Evolutionary conservation across 2,888 invertebrate species (phyloP).

Genomic region (Harpagoxenus sublaevis): DNA sequence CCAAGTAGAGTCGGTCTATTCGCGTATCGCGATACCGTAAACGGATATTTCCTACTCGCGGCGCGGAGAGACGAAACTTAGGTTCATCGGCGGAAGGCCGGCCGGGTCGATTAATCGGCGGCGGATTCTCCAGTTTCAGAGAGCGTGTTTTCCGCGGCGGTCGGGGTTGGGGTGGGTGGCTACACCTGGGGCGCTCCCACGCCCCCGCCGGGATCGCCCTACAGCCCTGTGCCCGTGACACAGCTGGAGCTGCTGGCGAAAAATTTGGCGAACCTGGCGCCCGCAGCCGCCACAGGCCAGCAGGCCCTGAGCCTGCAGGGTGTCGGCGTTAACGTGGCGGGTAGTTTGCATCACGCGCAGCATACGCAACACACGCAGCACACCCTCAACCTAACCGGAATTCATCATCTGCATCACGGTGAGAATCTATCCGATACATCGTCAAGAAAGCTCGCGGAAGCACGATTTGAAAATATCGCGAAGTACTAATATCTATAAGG

Average conservation of each 20-base stretch:
- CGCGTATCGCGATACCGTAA: constrained; percentile 12
- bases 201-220: constrained; percentile 89
- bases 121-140: constrained; percentile 88
- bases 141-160: constrained; percentile 90
- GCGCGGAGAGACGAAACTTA: background rate
- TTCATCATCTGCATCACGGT: constrained; percentile 85
- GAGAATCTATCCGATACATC: constrained; percentile 56
- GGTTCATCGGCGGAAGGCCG: constrained; percentile 7
- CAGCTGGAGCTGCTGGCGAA: constrained; percentile 89
- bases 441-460: no score
- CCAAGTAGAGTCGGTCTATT: background rate
- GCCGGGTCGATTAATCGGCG: constrained; percentile 70
- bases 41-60: background rate
- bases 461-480: background rate
- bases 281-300: constrained; percentile 77
- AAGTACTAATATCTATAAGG: no score
- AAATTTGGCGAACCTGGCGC: constrained; percentile 82
- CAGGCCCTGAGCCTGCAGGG: constrained; percentile 83
- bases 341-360: constrained; percentile 82
- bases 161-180: constrained; percentile 86
- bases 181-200: constrained; percentile 90
- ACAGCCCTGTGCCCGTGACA: constrained; percentile 90
- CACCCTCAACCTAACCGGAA: constrained; percentile 81
- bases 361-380: constrained; percentile 81
- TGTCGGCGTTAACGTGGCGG: constrained; percentile 83